A percentile compares a stretch with the other conserved stretches of the same genome.
Conservation (phyloP, 2,797 vertebrate genomes). For the Notolepis coatsorum region DNA sequence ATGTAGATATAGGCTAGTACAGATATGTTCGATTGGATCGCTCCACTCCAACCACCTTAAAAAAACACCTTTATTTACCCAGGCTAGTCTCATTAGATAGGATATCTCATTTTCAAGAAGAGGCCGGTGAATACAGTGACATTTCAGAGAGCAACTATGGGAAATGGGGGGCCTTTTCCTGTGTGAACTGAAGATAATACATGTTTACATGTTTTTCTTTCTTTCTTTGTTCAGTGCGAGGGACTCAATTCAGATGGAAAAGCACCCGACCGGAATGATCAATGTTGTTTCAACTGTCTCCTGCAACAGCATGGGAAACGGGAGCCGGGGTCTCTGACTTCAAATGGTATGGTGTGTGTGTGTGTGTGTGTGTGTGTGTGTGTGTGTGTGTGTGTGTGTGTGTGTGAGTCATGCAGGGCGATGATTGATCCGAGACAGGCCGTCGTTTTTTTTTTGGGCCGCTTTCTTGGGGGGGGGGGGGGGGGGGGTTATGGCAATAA, state of each 20-base stretch:
- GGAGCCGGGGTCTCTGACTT: constrained; percentile 52
- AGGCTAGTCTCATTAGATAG: too few relatives aligned
- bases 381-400: constrained; percentile 50
- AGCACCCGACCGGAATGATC: constrained; percentile 33
- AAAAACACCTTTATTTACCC: too few relatives aligned
- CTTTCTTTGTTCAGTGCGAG: constrained; percentile 66
- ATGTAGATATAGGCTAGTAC: too few relatives aligned
- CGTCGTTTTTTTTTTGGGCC: neutral
- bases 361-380: constrained; percentile 58
- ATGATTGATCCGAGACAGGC: constrained; percentile 34
- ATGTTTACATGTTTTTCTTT: constrained; percentile 71
- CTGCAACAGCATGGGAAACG: constrained; percentile 63
- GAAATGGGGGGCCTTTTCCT: constrained; percentile 43
- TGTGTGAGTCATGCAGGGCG: constrained; percentile 56
- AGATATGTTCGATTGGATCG: too few relatives aligned
- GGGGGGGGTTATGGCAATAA: too few relatives aligned
- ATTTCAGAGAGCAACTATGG: constrained; percentile 18
- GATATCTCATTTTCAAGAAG: too few relatives aligned
- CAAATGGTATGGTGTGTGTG: constrained; percentile 30
- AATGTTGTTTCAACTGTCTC: constrained; percentile 71
- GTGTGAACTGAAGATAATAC: constrained; percentile 54
- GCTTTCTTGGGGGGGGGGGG: constrained; percentile 1
- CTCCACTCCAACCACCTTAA: too few relatives aligned
- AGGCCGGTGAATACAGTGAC: too few relatives aligned
- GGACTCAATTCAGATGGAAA: constrained; percentile 69